A percentile compares a stretch with the other conserved stretches of the same genome.
phyloP scores from a whole-genome alignment of 2,797 vertebrate genomes.

The Scyliorhinus canicula region DNA sequence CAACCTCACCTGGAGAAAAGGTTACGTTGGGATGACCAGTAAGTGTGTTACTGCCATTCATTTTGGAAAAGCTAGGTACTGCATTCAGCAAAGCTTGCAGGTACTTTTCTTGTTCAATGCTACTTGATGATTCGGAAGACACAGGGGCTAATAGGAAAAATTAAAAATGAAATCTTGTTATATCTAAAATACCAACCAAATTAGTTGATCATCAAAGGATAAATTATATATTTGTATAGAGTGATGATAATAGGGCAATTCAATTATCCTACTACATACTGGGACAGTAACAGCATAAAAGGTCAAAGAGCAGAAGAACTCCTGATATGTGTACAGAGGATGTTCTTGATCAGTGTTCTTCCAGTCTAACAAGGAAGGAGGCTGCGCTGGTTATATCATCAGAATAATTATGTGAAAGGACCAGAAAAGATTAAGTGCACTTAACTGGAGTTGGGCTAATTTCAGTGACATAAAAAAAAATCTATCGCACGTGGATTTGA shows the following conservation, averaged over 20 bases:
- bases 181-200: not conserved
- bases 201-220: not conserved
- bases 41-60: slow-evolving; percentile 74
- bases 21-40: slow-evolving; percentile 78
- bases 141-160: slow-evolving; percentile 62
- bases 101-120: slow-evolving; percentile 96
- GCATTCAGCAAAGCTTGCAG: slow-evolving; percentile 86
- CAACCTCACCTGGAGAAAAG: slow-evolving; percentile 81
- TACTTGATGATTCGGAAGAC: slow-evolving; percentile 87
- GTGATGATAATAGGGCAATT: not conserved
- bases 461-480: not conserved
- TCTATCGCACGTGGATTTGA: not conserved
- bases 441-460: not conserved
- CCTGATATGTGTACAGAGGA: not conserved
- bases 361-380: not conserved
- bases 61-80: slow-evolving; percentile 82
- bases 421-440: not conserved
- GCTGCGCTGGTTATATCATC: not conserved
- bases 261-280: not conserved
- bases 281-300: not conserved
- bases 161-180: not conserved
- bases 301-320: not conserved
- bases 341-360: not conserved
- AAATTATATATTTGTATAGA: not conserved
- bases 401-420: not conserved